phyloP scores from a whole-genome alignment of 2,113 vertebrate genomes.

The Lipotes vexillifer region DNA sequence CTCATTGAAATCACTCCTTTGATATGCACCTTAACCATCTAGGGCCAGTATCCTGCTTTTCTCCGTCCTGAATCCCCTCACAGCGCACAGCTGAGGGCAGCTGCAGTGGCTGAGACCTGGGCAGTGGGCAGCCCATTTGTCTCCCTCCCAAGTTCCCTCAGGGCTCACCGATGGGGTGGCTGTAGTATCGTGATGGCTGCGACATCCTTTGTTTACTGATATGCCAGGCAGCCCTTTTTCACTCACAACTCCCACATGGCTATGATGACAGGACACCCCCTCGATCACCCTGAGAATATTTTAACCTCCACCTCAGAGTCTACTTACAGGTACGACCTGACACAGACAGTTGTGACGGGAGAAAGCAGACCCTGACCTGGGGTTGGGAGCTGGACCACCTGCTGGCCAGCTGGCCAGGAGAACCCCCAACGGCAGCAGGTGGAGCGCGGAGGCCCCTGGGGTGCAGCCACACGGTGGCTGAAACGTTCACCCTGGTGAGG shows the following conservation, averaged over 20 bases:
- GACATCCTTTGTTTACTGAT: too few species aligned
- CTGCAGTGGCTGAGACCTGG: background rate
- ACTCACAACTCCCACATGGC: background rate
- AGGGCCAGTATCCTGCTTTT: background rate
- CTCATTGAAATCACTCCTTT: background rate
- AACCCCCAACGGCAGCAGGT: background rate
- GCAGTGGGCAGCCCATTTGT: too few species aligned
- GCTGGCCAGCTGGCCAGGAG: accelerated
- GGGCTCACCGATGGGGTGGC: accelerated
- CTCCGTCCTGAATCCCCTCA: background rate
- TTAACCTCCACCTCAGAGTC: background rate
- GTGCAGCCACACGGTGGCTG: background rate
- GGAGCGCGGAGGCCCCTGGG: accelerated
- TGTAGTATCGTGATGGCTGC: background rate
- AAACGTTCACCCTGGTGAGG: background rate
- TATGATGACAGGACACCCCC: background rate
- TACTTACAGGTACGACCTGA: background rate
- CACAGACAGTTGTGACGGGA: too few species aligned
- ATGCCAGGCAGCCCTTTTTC: background rate
- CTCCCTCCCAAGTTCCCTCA: too few species aligned
- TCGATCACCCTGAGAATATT: accelerated
- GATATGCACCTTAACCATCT: background rate
- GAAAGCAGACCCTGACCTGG: background rate
- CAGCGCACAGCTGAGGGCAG: background rate
- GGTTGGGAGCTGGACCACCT: background rate